Conservation (phyloP, 2,797 vertebrate species). For the Cirrhinus mrigala region DNA sequence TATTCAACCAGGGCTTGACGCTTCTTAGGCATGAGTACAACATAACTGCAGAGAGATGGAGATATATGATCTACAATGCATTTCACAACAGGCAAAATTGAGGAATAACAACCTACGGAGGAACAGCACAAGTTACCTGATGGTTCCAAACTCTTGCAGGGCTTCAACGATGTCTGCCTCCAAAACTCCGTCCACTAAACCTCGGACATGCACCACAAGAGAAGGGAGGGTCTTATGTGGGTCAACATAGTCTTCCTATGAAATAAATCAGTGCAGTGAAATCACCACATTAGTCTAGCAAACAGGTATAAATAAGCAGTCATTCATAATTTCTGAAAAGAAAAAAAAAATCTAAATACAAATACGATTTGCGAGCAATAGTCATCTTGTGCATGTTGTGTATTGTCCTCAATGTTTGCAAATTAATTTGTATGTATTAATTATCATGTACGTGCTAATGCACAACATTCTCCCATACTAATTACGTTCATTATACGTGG, state of each 20-base stretch:
- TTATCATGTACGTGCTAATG: background rate
- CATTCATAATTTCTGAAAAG: background rate
- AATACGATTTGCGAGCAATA: background rate
- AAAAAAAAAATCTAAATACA: background rate
- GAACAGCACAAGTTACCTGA: constrained; percentile 80
- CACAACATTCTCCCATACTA: background rate
- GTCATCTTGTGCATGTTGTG: background rate
- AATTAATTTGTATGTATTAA: background rate
- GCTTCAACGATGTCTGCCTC: constrained; percentile 94
- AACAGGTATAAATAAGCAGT: background rate
- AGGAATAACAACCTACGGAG: rapidly evolving
- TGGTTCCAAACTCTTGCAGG: constrained; percentile 94
- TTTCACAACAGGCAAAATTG: background rate
- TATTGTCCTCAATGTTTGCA: too few relatives aligned
- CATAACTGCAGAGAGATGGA: constrained; percentile 79
- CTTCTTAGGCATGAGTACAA: constrained; percentile 98
- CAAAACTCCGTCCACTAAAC: constrained; percentile 91
- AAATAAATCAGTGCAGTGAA: background rate
- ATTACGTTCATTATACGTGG: background rate
- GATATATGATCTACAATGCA: background rate
- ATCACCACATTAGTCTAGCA: background rate
- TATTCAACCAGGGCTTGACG: constrained; percentile 94
- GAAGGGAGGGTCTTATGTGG: constrained; percentile 95
- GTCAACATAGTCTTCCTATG: constrained; percentile 91
- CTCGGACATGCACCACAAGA: constrained; percentile 92